Evolutionary conservation across 1,140 invertebrate species (phyloP).

Genomic region (Halesus radiatus): DNA sequence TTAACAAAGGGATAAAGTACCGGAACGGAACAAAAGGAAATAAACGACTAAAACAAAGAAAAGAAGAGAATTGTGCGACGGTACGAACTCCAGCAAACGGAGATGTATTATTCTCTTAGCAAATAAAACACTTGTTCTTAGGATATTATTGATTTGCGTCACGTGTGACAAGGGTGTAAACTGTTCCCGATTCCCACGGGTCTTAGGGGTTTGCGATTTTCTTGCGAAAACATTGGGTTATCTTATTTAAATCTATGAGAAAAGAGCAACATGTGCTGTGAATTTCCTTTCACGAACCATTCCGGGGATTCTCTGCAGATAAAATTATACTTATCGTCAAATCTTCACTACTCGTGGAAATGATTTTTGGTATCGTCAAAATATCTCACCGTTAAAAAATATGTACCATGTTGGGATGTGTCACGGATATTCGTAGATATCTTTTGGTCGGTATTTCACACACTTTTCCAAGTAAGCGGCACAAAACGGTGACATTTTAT

Average conservation of each 20-base stretch:
- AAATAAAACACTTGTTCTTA: conserved; percentile 25
- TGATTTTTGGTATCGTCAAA: no score
- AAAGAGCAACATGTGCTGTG: conserved; percentile 47
- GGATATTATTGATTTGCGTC: conserved; percentile 50
- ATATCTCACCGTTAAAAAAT: no score
- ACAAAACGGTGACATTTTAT: no score
- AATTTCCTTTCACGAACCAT: conserved; percentile 15
- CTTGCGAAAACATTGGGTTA: conserved; percentile 54
- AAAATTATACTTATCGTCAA: conserved; percentile 8
- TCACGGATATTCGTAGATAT: no score
- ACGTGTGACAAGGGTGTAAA: conserved; percentile 56
- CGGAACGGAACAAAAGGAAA: conserved; percentile 21
- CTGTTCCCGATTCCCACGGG: conserved; percentile 52
- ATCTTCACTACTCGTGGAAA: background rate
- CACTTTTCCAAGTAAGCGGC: no score
- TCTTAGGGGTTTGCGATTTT: conserved; percentile 55
- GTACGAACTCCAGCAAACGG: conserved; percentile 2
- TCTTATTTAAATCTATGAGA: conserved; percentile 56
- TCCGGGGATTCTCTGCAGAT: background rate
- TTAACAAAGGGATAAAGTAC: conserved; percentile 24
- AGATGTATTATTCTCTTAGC: conserved; percentile 28
- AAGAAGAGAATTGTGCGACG: conserved; percentile 3
- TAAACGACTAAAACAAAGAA: conserved; percentile 38
- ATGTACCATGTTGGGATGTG: no score
- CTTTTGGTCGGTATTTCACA: no score